Conservation (phyloP, 2,888 invertebrate species). For the Volucella inflata region DNA sequence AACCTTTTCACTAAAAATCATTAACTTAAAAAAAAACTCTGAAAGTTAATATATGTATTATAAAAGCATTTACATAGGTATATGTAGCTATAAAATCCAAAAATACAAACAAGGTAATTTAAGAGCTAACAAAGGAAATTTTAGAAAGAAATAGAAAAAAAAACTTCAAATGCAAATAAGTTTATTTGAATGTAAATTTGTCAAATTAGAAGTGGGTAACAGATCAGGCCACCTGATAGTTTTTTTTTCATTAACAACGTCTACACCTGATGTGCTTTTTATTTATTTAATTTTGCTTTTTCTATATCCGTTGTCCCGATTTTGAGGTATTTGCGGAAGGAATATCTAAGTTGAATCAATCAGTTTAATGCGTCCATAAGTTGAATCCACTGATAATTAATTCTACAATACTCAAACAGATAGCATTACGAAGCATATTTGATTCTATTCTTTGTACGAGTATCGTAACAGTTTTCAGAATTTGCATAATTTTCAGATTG, state of each 20-base stretch:
- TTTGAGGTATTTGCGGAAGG: conserved; percentile 55
- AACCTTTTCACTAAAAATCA: no score
- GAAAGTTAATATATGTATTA: no score
- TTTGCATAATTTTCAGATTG: conserved; percentile 61
- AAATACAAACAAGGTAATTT: no score
- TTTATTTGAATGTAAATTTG: conserved; percentile 58
- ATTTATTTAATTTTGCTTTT: conserved; percentile 19
- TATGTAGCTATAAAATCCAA: no score
- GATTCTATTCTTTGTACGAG: not conserved
- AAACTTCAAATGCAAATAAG: conserved; percentile 1
- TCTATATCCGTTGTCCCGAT: conserved; percentile 69
- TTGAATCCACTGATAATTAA: conserved; percentile 33
- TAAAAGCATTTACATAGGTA: no score
- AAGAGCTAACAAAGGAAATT: no score
- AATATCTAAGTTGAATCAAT: conserved; percentile 43
- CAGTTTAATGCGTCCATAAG: conserved; percentile 66
- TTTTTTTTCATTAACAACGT: conserved; percentile 40
- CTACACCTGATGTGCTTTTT: conserved; percentile 11
- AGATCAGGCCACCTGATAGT: conserved; percentile 72
- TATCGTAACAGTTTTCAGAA: not conserved
- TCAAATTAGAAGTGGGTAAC: conserved; percentile 65
- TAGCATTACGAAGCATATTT: conserved; percentile 54
- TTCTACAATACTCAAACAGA: not conserved
- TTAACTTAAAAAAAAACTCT: no score
- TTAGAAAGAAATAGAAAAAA: no score